These are phyloP conservation scores for Eretmocerus hayati DNA, from an alignment of 2,888 invertebrate species.

Conservation along the genomic window DNA sequence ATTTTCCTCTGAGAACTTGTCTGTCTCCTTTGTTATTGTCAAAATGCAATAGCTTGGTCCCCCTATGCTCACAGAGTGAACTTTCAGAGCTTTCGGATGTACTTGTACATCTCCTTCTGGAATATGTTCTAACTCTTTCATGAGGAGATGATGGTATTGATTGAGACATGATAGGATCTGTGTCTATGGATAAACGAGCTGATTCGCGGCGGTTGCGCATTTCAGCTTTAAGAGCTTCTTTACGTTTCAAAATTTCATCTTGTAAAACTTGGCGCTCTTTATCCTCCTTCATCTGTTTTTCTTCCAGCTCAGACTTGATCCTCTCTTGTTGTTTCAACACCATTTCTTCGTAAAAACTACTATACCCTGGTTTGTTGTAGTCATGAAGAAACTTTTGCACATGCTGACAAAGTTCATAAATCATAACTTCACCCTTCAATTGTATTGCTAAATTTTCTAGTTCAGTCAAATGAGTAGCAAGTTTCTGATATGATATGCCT, in stretches of 20 bases:
- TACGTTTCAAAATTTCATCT: conserved; percentile 65
- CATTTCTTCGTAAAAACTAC: conserved; percentile 92
- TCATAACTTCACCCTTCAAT: conserved; percentile 75
- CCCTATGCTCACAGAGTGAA: conserved; percentile 52
- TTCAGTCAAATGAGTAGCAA: conserved; percentile 56
- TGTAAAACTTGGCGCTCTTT: conserved; percentile 44
- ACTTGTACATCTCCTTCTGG: conserved; percentile 46
- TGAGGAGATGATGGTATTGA: conserved; percentile 40
- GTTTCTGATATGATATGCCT: conserved; percentile 68
- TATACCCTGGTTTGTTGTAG: conserved; percentile 71
- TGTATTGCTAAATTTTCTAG: conserved; percentile 54
- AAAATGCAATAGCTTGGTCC: conserved; percentile 53
- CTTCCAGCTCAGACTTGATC: conserved; percentile 57
- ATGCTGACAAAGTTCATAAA: conserved; percentile 73
- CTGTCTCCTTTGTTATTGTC: conserved; percentile 51
- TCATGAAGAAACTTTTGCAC: conserved; percentile 73
- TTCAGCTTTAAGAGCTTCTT: conserved; percentile 69
- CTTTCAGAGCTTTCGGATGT: conserved; percentile 55
- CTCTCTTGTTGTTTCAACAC: conserved; percentile 62
- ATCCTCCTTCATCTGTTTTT: conserved; percentile 59
- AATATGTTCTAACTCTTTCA: conserved; percentile 36
- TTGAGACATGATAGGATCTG: conserved; percentile 27
- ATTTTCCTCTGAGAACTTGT: conserved; percentile 67
- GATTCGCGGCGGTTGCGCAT: conserved; percentile 49
- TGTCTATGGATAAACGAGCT: conserved; percentile 28